These are phyloP conservation scores for Ornithoptera priamus DNA, from an alignment of 2,888 invertebrate genomes.

Conservation along the genomic window DNA sequence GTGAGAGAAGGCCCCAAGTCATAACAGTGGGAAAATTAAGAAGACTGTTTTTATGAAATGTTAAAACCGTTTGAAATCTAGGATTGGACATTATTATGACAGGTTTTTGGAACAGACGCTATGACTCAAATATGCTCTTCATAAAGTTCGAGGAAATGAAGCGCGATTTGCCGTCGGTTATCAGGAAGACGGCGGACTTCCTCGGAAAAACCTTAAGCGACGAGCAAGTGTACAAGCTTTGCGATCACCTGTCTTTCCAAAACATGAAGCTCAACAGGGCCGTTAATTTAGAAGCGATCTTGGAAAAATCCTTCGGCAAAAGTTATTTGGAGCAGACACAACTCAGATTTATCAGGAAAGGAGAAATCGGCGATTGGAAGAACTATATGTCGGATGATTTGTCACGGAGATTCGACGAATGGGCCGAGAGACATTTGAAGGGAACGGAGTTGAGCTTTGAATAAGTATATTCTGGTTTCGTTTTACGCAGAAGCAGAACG, in stretches of 20 bases:
- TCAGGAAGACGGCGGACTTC: conserved; percentile 86
- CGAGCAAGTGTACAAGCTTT: conserved; percentile 83
- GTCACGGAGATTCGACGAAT: conserved; percentile 85
- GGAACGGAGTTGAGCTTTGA: conserved; percentile 83
- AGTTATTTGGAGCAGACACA: conserved; percentile 72
- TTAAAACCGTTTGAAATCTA: no score
- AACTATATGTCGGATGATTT: conserved; percentile 88
- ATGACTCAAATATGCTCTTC: conserved; percentile 87
- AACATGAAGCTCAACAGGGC: conserved; percentile 91
- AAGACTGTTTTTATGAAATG: no score
- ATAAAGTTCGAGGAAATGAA: conserved; percentile 92
- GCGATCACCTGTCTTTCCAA: conserved; percentile 87
- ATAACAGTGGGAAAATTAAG: no score
- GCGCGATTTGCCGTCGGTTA: conserved; percentile 82
- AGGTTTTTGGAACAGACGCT: conserved; percentile 85
- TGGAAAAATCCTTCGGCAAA: conserved; percentile 76
- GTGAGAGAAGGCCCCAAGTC: no score
- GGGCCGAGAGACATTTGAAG: conserved; percentile 82
- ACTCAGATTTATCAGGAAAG: conserved; percentile 86
- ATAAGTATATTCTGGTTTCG: conserved; percentile 40
- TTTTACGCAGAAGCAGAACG: background rate
- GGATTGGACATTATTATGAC: conserved; percentile 27
- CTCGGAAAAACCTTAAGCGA: conserved; percentile 83
- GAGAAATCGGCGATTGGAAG: conserved; percentile 89
- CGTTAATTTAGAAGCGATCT: conserved; percentile 85